Base-by-base conservation (phyloP, 2,113 vertebrate species). In the Pavo muticus region DNA sequence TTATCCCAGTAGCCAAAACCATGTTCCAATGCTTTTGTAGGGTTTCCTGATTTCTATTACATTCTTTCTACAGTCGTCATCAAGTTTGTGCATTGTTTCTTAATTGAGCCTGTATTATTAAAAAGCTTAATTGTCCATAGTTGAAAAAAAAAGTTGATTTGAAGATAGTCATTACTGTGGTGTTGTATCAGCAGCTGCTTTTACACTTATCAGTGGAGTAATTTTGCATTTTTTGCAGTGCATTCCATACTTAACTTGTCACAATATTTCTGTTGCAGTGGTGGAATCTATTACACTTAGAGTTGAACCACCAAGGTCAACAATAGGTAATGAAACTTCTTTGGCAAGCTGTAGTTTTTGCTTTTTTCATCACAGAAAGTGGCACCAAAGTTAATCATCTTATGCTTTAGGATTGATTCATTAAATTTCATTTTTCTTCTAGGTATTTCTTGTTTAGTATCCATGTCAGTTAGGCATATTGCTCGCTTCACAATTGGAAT, bases 241-340 rank as follows among this genome's bases (percentile, higher is more conserved):
- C 2, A 0, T 45, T 90, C 44, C 47, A 29, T 79, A 56, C 23
- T 93, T 67, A 86, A 11, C 10, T 35, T 93, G 13, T 95, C 78
- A 67, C 78, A 40, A 50, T 60, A 8, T 83, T 96, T 94, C 90
- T 96, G 60, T 89, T 96, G 90, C 96, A 96, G 76, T 91, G 69
- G 52, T 64, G 82, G 95, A 97, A 95, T 86, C 77, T 88, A 54
- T 92, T 92, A 70, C 80, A 93, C 73, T 90, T 96, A 96, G 82
- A 96, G 91, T 37, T 52, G 86, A 97, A 48, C 81, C 94, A 92
- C 86, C 96, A 78, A 93, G n/a, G 72, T 92, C 74, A 25, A 88
- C 85, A 2, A 57, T 96, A 93, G 97, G 97, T 98, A 97, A 98
- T 42, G 60, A 29, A 29, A 35, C 60, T 91, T 89, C 32, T 16